Base-by-base conservation (phyloP, 1,140 invertebrate species). In the Eurosta solidaginis region DNA sequence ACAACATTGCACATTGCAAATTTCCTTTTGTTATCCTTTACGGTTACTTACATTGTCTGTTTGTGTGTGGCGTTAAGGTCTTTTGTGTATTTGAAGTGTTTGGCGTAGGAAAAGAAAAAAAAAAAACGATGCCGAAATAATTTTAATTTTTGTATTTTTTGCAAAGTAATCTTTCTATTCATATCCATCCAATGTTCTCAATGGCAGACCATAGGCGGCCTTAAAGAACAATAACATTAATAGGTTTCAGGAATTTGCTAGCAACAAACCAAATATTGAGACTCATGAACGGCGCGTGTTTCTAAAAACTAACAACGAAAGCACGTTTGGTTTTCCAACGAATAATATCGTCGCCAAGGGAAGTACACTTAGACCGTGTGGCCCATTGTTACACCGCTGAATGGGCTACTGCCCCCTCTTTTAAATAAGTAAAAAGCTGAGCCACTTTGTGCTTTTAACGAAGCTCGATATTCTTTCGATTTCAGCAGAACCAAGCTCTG, bases 41-140 rank as follows among this genome's bases (percentile, higher is more conserved):
- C n/a, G 6, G 3, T 9, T 17, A 1, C 4, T 47, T 47, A 17
- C 45, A 17, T 47, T 14, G 12, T 3, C 7, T 47, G 45, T n/a
- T n/a, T 40, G 59, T 40, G 36, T 68, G 29, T 68, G 59, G 59
- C 59, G 59, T 68, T 40, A 68, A 40, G 33, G 33, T 68, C 59
- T n/a, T 68, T 68, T 68, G 59, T 68, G 33, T 36, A 9, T 40
- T 68, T 68, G 17, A 68, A 68, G 59, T 68, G 33, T 42, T 20
- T 33, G 7, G 59, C 33, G 33, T 40, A 6, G 25, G 29, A n/a
- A 68, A 68, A 68, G 59, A 29, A 42, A 14, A n/a, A n/a, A 68
- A 68, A 68, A 33, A 29, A 42, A 40, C 20, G 59, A 68, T 33
- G 59, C 33, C 59, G 59, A 40, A 68, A 20, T 33, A 33, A 68